Conservation (phyloP, 2,113 vertebrate species). For the Perognathus longimembris region DNA sequence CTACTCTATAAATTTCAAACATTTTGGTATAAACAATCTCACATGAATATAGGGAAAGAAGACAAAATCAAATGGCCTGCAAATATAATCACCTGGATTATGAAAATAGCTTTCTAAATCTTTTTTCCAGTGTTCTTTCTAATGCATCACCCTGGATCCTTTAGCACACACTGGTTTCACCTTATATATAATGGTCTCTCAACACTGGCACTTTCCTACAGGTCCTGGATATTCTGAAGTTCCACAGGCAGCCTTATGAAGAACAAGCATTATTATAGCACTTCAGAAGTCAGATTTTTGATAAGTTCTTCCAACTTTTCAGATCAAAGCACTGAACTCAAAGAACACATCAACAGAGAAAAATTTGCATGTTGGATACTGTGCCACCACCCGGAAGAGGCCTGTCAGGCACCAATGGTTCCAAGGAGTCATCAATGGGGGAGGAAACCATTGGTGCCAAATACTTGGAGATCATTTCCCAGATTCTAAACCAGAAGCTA, state of each 20-base stretch:
- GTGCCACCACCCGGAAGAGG: background rate
- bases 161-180: background rate
- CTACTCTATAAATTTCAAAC: background rate
- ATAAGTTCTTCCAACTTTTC: background rate
- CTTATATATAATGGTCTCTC: background rate
- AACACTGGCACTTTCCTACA: background rate
- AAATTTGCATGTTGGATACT: background rate
- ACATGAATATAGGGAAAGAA: conserved; percentile 35
- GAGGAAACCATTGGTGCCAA: background rate
- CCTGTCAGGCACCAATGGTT: background rate
- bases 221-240: background rate
- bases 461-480: background rate
- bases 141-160: background rate
- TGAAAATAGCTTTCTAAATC: background rate
- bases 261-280: background rate
- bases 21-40: background rate
- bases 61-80: background rate
- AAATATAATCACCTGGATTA: background rate
- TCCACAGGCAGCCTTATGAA: background rate
- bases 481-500: background rate
- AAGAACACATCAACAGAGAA: background rate
- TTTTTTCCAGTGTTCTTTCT: background rate
- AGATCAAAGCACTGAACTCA: conserved; percentile 42
- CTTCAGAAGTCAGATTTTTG: background rate
- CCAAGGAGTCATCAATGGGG: background rate